Percentiles rank a stretch among this genome's conserved stretches.
phyloP scores from a whole-genome alignment of 2,797 vertebrate genomes.

The Galago senegalensis region DNA sequence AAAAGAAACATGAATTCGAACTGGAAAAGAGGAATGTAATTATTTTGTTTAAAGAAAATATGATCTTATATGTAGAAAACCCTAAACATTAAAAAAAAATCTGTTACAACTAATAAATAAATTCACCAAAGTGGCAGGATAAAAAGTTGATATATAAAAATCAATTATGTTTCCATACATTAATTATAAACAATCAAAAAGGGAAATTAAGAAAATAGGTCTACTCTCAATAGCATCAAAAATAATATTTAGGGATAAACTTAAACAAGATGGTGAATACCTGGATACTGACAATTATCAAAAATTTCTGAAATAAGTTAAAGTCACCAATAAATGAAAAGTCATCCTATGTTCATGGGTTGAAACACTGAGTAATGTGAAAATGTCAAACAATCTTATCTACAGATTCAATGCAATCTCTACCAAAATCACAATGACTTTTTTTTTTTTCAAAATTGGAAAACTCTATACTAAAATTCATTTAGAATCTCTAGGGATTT shows the following conservation, averaged over 20 bases:
- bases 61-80: neutral
- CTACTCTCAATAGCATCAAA: neutral
- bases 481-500: neutral
- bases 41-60: neutral
- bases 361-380: neutral
- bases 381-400: neutral
- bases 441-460: neutral
- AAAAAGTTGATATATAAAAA: neutral
- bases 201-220: neutral
- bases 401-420: neutral
- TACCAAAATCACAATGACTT: neutral
- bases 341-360: neutral
- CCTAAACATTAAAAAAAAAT: neutral
- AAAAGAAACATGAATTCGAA: neutral
- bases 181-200: neutral
- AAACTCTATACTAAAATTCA: slow-evolving; percentile 7
- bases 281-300: neutral
- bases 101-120: neutral
- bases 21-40: neutral
- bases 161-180: neutral
- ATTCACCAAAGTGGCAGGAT: neutral
- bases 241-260: neutral
- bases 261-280: neutral
- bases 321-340: neutral
- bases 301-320: slow-evolving; percentile 4